phyloP scores from a whole-genome alignment of 1,140 invertebrate species.

The Eufriesea mexicana region DNA sequence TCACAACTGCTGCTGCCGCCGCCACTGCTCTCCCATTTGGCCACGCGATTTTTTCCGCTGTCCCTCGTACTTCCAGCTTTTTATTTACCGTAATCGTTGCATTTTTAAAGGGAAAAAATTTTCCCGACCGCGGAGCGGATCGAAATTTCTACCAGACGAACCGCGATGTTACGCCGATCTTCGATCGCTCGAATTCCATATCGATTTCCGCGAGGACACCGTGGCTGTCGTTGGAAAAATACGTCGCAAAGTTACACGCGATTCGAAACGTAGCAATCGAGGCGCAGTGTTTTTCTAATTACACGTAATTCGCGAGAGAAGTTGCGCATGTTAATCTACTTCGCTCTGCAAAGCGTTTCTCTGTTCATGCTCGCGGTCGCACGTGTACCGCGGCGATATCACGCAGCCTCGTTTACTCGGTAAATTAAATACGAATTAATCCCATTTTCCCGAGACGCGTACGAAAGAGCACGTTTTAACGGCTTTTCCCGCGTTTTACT shows the following conservation, averaged over 20 bases:
- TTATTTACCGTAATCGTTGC: background rate
- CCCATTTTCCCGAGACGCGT: constrained; percentile 26
- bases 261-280: background rate
- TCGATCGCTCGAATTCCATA: background rate
- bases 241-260: background rate
- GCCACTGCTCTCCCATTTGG: background rate
- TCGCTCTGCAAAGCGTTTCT: background rate
- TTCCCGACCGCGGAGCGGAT: no score
- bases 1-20: background rate
- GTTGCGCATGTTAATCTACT: constrained; percentile 7
- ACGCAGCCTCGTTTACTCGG: constrained; percentile 29
- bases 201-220: background rate
- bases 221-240: no score
- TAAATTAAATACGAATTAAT: constrained; percentile 44
- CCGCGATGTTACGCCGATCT: background rate
- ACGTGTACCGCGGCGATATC: background rate
- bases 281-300: background rate
- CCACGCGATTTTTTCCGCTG: background rate
- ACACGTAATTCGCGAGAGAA: background rate
- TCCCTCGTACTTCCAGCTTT: background rate
- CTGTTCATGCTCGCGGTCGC: background rate
- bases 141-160: background rate
- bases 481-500: background rate
- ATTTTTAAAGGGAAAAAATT: background rate
- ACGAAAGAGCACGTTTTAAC: constrained; percentile 16